phyloP scores from a whole-genome alignment of 2,797 vertebrate species.

The Percopsis omiscomaycus region DNA sequence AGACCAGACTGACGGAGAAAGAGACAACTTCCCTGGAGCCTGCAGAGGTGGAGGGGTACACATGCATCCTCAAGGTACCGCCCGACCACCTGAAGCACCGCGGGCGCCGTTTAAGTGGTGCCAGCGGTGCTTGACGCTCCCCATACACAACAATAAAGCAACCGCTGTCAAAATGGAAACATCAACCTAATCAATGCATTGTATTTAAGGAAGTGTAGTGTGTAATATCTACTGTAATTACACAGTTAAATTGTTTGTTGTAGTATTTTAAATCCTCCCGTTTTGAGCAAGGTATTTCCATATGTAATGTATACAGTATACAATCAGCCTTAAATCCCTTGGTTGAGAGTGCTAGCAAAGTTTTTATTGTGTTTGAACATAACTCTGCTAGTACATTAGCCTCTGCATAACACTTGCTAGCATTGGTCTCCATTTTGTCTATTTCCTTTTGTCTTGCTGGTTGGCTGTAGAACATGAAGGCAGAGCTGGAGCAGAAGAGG shows the following conservation, averaged over 20 bases:
- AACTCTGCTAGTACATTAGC: background rate
- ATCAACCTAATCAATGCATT: no score
- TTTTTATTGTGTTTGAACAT: no score
- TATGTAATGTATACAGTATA: no score
- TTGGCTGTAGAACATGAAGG: conserved; percentile 81
- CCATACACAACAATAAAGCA: background rate
- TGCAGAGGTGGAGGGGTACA: conserved; percentile 86
- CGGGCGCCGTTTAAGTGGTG: no score
- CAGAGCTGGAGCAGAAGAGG: conserved; percentile 86
- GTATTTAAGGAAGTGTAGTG: no score
- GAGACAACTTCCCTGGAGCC: conserved; percentile 89
- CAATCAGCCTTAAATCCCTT: no score
- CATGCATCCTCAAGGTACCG: conserved; percentile 66
- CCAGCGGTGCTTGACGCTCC: background rate
- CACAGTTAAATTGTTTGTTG: no score
- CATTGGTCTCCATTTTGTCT: background rate
- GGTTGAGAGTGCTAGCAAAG: no score
- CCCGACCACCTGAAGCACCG: background rate
- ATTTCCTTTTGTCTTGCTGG: background rate
- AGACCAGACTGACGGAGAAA: conserved; percentile 91
- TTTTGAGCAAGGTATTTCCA: no score
- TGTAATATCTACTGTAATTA: no score
- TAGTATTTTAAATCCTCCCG: no score
- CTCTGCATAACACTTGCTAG: background rate
- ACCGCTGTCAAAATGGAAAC: no score